A percentile compares a stretch with the other conserved stretches of the same genome.
These are phyloP conservation scores for Ectemnius lituratus DNA, from an alignment of 2,888 invertebrate species.

Conservation along the genomic window DNA sequence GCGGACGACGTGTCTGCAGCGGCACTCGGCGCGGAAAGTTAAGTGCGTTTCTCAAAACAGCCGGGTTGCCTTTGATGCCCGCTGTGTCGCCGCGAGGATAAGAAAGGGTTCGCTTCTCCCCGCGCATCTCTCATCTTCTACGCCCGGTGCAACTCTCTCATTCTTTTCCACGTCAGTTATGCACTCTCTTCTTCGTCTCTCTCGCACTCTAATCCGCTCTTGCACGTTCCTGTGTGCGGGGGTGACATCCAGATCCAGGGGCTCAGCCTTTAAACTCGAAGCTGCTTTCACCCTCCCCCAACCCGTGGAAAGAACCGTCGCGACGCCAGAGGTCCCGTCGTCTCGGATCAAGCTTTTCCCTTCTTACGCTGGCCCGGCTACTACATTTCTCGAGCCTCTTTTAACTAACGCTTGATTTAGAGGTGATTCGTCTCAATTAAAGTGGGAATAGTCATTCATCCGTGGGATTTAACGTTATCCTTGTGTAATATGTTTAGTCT, in stretches of 20 bases:
- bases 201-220: conserved; percentile 55
- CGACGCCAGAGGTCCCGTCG: conserved; percentile 59
- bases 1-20: conserved; percentile 35
- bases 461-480: too few relatives aligned
- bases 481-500: too few relatives aligned
- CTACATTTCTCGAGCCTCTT: background rate
- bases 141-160: too few relatives aligned
- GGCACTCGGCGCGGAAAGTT: conserved; percentile 37
- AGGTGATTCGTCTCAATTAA: too few relatives aligned
- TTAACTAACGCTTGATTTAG: too few relatives aligned
- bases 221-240: conserved; percentile 45
- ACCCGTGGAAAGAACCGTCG: conserved; percentile 22
- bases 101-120: conserved; percentile 38
- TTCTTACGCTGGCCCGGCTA: conserved; percentile 24
- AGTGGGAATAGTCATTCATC: too few relatives aligned
- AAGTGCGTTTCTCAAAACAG: conserved; percentile 53
- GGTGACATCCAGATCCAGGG: conserved; percentile 62
- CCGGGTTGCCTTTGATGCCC: conserved; percentile 55
- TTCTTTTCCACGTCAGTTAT: too few relatives aligned
- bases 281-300: conserved; percentile 61
- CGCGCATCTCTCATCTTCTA: too few relatives aligned
- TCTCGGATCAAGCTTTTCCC: conserved; percentile 60
- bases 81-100: conserved; percentile 43
- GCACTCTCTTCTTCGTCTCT: conserved; percentile 2
- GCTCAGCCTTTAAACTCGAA: conserved; percentile 67